phyloP scores from a whole-genome alignment of 1,140 invertebrate genomes.

The Apis cerana region DNA sequence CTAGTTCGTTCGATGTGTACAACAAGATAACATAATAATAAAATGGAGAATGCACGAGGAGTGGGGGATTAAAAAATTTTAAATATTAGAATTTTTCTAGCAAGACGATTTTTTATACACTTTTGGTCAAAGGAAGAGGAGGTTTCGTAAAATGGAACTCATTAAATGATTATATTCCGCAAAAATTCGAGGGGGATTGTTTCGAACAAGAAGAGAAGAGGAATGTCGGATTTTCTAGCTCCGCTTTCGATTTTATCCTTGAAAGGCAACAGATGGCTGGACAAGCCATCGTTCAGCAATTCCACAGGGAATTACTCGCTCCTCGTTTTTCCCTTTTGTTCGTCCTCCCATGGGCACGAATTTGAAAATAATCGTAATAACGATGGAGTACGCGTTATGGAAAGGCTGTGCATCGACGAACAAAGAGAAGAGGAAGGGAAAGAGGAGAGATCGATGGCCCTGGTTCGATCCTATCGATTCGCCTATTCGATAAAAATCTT shows the following conservation, averaged over 20 bases:
- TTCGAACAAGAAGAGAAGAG: slow-evolving; percentile 3
- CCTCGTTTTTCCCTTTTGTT: slow-evolving; percentile 37
- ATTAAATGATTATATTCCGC: background rate
- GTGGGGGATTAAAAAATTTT: too few species aligned
- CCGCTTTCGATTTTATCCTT: slow-evolving; percentile 46
- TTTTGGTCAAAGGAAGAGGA: too few species aligned
- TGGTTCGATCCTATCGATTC: background rate
- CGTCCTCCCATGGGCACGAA: slow-evolving; percentile 30
- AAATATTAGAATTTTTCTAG: too few species aligned
- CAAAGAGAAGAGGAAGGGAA: background rate
- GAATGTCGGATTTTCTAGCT: slow-evolving; percentile 34
- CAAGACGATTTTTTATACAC: too few species aligned
- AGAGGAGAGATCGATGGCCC: background rate
- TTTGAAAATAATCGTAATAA: slow-evolving; percentile 43
- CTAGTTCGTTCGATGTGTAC: too few species aligned
- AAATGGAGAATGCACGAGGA: too few species aligned
- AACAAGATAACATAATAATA: too few species aligned
- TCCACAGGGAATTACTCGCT: slow-evolving; percentile 42
- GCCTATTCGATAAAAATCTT: background rate
- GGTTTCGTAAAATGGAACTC: background rate
- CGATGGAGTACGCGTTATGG: background rate
- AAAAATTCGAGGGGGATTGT: background rate
- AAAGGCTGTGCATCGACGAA: background rate
- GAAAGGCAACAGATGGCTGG: slow-evolving; percentile 51
- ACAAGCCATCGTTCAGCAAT: slow-evolving; percentile 38